Evolutionary conservation across 1,140 invertebrate genomes (phyloP), one percentile per base, ranked within the genome.

Genomic region (Philotrypesis tridentata): DNA sequence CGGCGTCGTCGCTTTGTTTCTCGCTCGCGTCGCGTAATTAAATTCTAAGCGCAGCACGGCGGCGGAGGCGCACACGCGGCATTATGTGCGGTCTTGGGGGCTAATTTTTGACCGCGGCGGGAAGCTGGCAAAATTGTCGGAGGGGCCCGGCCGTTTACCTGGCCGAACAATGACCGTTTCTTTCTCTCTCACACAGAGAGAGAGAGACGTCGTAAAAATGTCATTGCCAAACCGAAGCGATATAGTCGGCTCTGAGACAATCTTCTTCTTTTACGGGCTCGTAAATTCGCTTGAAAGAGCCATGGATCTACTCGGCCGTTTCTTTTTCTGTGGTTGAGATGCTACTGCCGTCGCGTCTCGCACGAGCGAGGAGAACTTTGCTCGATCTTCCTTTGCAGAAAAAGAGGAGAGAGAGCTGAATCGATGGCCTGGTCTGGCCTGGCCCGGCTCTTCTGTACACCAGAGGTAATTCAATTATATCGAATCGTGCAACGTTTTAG

Each of bases 261-360:
- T 88, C 86, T 87, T 84, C 79, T 85, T 79, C 86, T 87, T 88
- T 89, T 89, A 89, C 85, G 86, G 86, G 82, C 85, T 85, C 79
- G 87, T 89, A 90, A 89, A 90, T 90, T 89, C 87, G 88, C 88
- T 85, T 84, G 80, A 60, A 61, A 87, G 79, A 85, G 86, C 77
- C 82, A 63, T 83, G 85, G 82, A 81, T 84, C 80, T 83, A 82
- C 83, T 82, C 83, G 77, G 33, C 80, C 72, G 63, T 79, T 73
- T 80, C 60, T 72, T 74, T 74, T 65, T 73, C 70, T 80, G 23
- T 55, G 21, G n/a, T 25, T 67, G 1, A n/a, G n/a, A n/a, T 48
- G 43, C 17, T 55, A n/a, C 48, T n/a, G 55, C 23, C 9, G 4
- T 72, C n/a, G 48, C 82, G 68, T 84, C 63, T 82, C 70, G 63